Conservation (phyloP, 2,888 invertebrate genomes). For the Sarcophaga rosellei region DNA sequence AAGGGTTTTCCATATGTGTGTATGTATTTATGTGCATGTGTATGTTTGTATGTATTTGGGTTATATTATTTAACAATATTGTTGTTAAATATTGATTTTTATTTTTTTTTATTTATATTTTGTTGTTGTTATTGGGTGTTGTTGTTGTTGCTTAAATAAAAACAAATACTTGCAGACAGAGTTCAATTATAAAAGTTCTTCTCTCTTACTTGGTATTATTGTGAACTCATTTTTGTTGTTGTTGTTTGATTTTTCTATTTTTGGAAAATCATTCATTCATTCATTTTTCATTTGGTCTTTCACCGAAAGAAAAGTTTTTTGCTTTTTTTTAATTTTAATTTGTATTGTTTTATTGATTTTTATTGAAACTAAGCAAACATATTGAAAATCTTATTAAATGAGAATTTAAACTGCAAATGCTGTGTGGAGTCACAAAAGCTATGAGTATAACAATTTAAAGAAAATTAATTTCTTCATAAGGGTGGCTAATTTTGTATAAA, state of each 20-base stretch:
- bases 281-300: not conserved
- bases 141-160: not conserved
- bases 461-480: no score
- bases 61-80: slow-evolving; percentile 62
- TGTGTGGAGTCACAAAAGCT: no score
- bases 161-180: not conserved
- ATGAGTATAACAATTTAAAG: no score
- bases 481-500: no score
- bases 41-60: slow-evolving; percentile 51
- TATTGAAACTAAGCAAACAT: no score
- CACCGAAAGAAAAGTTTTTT: not conserved
- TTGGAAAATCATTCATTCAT: no score
- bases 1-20: slow-evolving; percentile 57
- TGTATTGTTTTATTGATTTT: no score
- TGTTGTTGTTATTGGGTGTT: not conserved
- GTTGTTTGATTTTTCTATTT: not conserved
- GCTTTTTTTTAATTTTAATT: not conserved
- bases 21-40: slow-evolving; percentile 47
- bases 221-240: not conserved
- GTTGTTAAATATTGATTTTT: slow-evolving; percentile 65
- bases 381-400: no score
- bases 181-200: slow-evolving; percentile 7
- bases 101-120: slow-evolving; percentile 43
- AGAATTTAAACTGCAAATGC: no score
- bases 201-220: not conserved